phyloP scores from a whole-genome alignment of 1,140 invertebrate species.

The Olivierus martensii region DNA sequence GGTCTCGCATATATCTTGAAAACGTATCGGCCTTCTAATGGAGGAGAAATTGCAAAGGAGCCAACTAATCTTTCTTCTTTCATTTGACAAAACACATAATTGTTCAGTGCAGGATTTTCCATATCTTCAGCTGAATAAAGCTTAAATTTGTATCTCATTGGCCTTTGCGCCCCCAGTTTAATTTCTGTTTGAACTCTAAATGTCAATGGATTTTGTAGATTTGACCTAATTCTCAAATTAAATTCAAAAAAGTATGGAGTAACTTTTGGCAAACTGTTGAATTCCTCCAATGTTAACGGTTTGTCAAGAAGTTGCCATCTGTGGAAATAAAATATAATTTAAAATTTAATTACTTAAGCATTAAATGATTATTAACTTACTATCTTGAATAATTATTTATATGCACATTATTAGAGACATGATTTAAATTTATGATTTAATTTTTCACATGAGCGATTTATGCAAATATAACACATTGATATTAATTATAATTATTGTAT shows the following conservation, averaged over 20 bases:
- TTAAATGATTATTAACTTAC: too few relatives aligned
- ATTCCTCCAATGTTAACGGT: slow-evolving; percentile 36
- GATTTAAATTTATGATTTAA: too few relatives aligned
- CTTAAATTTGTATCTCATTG: slow-evolving; percentile 25
- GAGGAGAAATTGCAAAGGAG: slow-evolving; percentile 27
- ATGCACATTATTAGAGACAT: too few relatives aligned
- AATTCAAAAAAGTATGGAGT: slow-evolving; percentile 29
- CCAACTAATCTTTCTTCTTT: slow-evolving; percentile 25
- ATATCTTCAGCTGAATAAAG: slow-evolving; percentile 23
- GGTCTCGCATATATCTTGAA: slow-evolving; percentile 25
- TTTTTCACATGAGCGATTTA: too few relatives aligned
- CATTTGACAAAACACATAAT: slow-evolving; percentile 29
- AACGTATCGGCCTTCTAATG: slow-evolving; percentile 22
- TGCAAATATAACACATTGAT: too few relatives aligned
- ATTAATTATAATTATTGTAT: too few relatives aligned
- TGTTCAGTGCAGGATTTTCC: slow-evolving; percentile 26
- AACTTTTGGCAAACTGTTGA: slow-evolving; percentile 35
- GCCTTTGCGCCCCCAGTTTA: slow-evolving; percentile 20
- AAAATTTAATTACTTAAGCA: too few relatives aligned
- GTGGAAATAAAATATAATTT: background rate
- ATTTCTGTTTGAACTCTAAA: slow-evolving; percentile 23
- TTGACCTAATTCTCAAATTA: slow-evolving; percentile 22
- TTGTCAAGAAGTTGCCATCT: slow-evolving; percentile 40
- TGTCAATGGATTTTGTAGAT: slow-evolving; percentile 21
- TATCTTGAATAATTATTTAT: too few relatives aligned